Conservation (phyloP, 1,140 invertebrate species). For the Cotesia typhae region DNA sequence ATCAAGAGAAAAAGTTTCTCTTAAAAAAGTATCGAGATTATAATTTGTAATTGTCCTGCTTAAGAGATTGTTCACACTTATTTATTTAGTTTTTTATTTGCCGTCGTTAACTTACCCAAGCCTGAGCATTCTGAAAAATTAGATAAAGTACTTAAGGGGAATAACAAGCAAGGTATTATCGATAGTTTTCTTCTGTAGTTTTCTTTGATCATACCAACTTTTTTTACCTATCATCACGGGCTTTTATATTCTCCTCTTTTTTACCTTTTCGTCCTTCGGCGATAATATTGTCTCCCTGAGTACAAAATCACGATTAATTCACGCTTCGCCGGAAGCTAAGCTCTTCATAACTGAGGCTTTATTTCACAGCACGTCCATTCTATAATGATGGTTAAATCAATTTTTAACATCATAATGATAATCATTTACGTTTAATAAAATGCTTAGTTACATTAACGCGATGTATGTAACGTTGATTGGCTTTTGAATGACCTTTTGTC, state of each 20-base stretch:
- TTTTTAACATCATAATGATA: slow-evolving; percentile 49
- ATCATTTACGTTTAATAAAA: too few relatives aligned
- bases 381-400: slow-evolving; percentile 52
- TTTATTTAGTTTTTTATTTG: slow-evolving; percentile 15
- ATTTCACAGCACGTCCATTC: slow-evolving; percentile 48
- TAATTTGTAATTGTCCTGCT: neutral
- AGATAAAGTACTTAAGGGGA: neutral
- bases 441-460: too few relatives aligned
- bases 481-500: too few relatives aligned
- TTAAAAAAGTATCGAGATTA: neutral
- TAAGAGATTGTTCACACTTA: neutral
- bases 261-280: slow-evolving; percentile 38
- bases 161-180: slow-evolving; percentile 43
- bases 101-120: slow-evolving; percentile 29
- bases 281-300: slow-evolving; percentile 42
- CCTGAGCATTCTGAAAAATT: slow-evolving; percentile 14
- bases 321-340: slow-evolving; percentile 51
- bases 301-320: slow-evolving; percentile 54
- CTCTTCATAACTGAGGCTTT: slow-evolving; percentile 54
- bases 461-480: too few relatives aligned
- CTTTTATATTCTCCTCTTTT: slow-evolving; percentile 33
- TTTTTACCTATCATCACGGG: slow-evolving; percentile 20
- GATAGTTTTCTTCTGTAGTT: slow-evolving; percentile 40
- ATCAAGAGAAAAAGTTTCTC: neutral
- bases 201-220: slow-evolving; percentile 49